Evolutionary conservation across 2,113 vertebrate genomes (phyloP).

Genomic region (Perca flavescens): DNA sequence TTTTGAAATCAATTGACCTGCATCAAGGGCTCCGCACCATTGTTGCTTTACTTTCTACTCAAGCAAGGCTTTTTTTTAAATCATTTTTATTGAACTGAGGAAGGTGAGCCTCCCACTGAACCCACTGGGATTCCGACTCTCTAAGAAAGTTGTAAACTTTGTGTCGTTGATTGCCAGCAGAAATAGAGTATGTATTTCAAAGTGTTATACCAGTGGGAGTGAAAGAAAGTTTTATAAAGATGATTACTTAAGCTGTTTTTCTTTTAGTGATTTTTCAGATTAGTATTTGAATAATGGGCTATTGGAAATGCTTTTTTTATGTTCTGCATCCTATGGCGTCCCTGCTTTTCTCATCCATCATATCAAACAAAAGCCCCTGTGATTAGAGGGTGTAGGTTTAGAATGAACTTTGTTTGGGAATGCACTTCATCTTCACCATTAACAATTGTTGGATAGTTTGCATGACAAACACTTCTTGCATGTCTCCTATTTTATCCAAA

Average conservation of each 20-base stretch:
- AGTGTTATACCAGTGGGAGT: neutral
- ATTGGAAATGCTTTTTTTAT: neutral
- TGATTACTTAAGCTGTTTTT: neutral
- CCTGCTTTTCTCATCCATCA: neutral
- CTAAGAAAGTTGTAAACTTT: neutral
- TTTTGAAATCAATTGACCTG: slow-evolving; percentile 35
- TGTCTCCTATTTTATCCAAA: neutral
- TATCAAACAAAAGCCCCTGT: neutral
- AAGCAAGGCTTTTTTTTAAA: slow-evolving; percentile 8
- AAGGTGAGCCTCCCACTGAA: slow-evolving; percentile 6
- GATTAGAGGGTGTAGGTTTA: neutral
- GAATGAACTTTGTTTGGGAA: neutral
- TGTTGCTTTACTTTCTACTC: slow-evolving; percentile 42
- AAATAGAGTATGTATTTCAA: neutral
- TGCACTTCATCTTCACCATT: neutral
- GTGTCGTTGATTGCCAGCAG: neutral
- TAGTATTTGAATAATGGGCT: neutral
- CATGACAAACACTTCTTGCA: neutral
- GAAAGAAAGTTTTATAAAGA: neutral
- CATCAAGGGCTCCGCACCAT: slow-evolving; percentile 33
- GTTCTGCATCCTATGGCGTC: neutral
- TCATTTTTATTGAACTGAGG: slow-evolving; percentile 23
- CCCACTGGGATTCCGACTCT: neutral
- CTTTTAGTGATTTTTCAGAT: neutral
- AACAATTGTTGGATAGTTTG: neutral